Percentiles rank a stretch among this genome's conserved stretches.
These are phyloP conservation scores for Onychostruthus taczanowskii DNA, from an alignment of 2,113 vertebrate species.

Conservation along the genomic window DNA sequence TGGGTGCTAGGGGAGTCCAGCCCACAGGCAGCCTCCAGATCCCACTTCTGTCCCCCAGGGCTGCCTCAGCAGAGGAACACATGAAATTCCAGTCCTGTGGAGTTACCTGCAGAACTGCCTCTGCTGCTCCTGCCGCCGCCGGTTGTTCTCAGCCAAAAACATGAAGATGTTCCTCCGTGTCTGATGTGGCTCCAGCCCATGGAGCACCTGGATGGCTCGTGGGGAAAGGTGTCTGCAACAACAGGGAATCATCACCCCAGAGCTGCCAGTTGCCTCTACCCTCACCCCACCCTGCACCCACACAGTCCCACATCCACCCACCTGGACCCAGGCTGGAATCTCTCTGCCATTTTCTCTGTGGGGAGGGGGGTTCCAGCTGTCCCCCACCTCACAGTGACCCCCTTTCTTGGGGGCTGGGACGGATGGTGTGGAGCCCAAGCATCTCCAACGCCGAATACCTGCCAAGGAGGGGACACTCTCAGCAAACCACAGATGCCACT, in stretches of 20 bases:
- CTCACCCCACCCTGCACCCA: fast-evolving
- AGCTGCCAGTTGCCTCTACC: background rate
- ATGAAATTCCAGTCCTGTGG: background rate
- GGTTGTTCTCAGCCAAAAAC: background rate
- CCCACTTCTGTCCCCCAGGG: fast-evolving
- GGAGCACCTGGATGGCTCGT: background rate
- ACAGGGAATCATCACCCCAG: background rate
- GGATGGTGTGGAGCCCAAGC: background rate
- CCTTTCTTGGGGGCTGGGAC: background rate
- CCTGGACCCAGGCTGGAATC: background rate
- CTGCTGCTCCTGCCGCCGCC: background rate
- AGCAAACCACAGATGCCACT: background rate
- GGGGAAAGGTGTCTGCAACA: background rate
- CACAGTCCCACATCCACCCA: background rate
- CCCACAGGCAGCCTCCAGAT: background rate
- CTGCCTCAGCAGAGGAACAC: background rate
- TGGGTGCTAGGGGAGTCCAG: background rate
- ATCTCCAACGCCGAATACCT: fast-evolving
- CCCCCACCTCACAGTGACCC: background rate
- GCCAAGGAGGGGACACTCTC: background rate
- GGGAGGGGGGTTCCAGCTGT: background rate
- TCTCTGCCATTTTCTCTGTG: background rate
- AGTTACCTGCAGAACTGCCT: background rate
- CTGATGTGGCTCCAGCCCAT: background rate
- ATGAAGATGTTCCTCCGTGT: background rate